Base-by-base conservation (phyloP, 2,113 vertebrate species). In the Ellobius talpinus region DNA sequence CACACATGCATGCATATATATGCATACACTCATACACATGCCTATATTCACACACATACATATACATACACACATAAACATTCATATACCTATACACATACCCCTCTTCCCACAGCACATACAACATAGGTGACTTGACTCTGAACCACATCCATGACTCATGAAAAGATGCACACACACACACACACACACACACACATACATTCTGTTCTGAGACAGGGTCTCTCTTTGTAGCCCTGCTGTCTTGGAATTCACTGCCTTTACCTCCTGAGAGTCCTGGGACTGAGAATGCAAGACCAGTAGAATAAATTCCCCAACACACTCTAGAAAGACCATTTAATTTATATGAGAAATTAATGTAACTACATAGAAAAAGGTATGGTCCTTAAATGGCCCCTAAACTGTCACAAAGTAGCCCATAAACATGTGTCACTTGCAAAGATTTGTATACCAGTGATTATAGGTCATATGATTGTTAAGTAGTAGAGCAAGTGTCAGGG, bases 301-400 rank as follows among this genome's bases (percentile, higher is more conserved):
- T 58, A 84, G 31, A 19, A 50, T 68, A 61, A 70, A 58, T 52
- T 91, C 76, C 29, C 47, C 85, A 68, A 58, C 0, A 65, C 9
- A 47, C 42, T 90, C 61, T 16, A 47, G 55, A 50, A 13, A 70
- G 42, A 96, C 87, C 2, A 82, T 47, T 33, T 52, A 33, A 73
- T 31, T 52, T 93, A 47, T 29, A 78, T 85, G 66, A 89, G 12
- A 92, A 93, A 63, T 47, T 93, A 63, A 74, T 77, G 39, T 73
- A 72, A 17, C 77, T 52, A 58, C 47, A 17, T 2, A 78, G 68
- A 63, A 63, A 5, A 42, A 63, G n/a, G 11, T n/a, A 33, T 55
- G 63, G 24, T 29, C 45, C 31, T 16, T 50, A 45, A 87, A 52
- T 92, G 21, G 36, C 39, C 26, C 13, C 47, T 74, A 31, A 74